A percentile compares a stretch with the other conserved stretches of the same genome.
phyloP scores from a whole-genome alignment of 2,888 invertebrate species.

The Stramonita haemastoma region DNA sequence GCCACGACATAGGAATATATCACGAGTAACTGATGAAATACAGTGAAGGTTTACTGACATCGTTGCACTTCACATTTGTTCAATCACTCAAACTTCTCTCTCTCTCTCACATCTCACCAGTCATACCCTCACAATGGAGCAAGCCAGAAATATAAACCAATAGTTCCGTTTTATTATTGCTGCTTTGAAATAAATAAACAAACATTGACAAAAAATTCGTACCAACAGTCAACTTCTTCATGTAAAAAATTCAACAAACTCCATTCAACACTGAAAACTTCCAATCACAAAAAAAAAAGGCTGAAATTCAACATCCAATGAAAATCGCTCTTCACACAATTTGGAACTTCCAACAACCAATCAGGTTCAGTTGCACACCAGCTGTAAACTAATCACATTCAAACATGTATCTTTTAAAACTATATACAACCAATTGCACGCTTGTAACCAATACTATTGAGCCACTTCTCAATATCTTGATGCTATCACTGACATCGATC shows the following conservation, averaged over 20 bases:
- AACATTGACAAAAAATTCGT: background rate
- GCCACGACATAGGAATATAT: background rate
- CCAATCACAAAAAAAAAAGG: background rate
- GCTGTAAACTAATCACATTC: background rate
- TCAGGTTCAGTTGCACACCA: background rate
- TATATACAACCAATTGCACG: too few species aligned
- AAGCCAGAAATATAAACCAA: background rate
- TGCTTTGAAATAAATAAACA: conserved; percentile 11
- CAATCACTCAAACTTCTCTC: background rate
- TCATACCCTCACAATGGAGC: background rate
- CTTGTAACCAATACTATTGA: too few species aligned
- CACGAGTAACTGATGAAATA: conserved; percentile 30
- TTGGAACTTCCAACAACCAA: background rate
- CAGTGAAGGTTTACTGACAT: background rate
- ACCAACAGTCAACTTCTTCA: conserved; percentile 9
- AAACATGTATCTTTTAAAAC: background rate
- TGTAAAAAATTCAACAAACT: background rate
- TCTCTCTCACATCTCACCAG: background rate
- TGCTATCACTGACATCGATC: too few species aligned
- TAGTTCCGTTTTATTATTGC: background rate
- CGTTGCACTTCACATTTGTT: background rate
- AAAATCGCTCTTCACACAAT: background rate
- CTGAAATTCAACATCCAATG: too few species aligned
- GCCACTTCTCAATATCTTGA: too few species aligned
- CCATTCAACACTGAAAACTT: background rate